These are phyloP conservation scores for Chinchilla lanigera DNA, from an alignment of 2,113 vertebrate genomes.

Conservation along the genomic window DNA sequence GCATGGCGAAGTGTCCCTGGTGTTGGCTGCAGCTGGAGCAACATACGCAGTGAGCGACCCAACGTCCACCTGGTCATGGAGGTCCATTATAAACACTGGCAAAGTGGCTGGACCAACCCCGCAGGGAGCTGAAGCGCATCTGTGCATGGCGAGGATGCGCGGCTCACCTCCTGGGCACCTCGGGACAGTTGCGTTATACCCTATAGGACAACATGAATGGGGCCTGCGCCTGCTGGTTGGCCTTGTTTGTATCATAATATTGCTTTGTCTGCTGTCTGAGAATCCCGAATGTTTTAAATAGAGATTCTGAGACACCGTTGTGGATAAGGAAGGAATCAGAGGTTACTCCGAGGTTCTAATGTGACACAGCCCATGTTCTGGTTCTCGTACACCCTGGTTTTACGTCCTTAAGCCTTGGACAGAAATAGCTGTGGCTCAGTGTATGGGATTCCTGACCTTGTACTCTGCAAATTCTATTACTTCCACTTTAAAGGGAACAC, in stretches of 20 bases:
- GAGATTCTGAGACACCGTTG: not conserved
- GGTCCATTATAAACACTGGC: not conserved
- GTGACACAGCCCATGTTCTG: rapidly evolving
- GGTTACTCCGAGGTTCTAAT: rapidly evolving
- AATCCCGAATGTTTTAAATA: not conserved
- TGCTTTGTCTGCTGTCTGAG: not conserved
- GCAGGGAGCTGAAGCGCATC: not conserved
- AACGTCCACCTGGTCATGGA: rapidly evolving
- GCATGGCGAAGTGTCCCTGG: rapidly evolving
- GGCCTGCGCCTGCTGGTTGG: rapidly evolving
- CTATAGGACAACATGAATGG: rapidly evolving
- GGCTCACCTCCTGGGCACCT: not conserved
- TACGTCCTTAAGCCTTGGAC: not conserved
- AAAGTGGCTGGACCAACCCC: rapidly evolving
- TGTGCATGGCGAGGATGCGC: not conserved
- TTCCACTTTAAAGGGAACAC: not conserved
- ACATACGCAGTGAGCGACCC: rapidly evolving
- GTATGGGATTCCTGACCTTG: too few species aligned
- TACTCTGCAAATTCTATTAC: not conserved
- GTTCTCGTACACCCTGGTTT: rapidly evolving
- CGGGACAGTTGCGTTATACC: not conserved
- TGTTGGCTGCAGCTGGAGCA: not conserved
- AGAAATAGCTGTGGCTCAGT: rapidly evolving
- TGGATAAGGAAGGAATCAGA: too few species aligned
- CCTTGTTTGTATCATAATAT: not conserved